These are phyloP conservation scores for Erebia epiphron DNA, from an alignment of 2,888 invertebrate species.

Conservation along the genomic window DNA sequence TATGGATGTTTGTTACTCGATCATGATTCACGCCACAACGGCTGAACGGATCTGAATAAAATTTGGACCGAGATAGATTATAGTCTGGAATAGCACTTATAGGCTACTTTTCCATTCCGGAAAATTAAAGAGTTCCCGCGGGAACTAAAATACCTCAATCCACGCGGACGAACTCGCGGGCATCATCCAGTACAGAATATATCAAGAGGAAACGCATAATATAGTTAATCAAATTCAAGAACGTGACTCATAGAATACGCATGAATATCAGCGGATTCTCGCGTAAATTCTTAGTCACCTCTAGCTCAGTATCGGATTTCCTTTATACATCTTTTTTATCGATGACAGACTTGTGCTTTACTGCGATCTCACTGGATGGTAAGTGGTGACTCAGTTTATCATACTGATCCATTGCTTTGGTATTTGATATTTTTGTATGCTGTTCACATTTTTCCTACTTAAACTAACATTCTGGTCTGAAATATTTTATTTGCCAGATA, in stretches of 20 bases:
- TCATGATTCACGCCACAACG: no score
- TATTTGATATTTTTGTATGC: background rate
- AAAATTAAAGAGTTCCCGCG: no score
- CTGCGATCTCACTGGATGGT: background rate
- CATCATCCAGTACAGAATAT: background rate
- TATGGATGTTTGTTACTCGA: no score
- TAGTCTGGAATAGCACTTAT: no score
- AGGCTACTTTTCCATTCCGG: no score
- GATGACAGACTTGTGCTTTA: conserved; percentile 13
- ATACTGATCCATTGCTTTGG: background rate
- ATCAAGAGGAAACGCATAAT: background rate
- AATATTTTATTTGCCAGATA: no score
- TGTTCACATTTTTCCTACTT: no score
- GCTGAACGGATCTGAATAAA: no score
- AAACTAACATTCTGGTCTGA: no score
- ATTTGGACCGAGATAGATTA: no score
- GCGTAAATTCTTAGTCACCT: conserved; percentile 27
- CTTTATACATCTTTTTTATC: conserved; percentile 16
- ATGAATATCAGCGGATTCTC: conserved; percentile 22
- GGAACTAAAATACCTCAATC: no score
- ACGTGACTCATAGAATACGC: conserved; percentile 19
- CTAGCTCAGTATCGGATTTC: conserved; percentile 23
- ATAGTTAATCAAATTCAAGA: conserved; percentile 18
- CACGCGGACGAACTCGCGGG: no score
- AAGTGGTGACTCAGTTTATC: conserved; percentile 6